Conservation (phyloP, 2,113 vertebrate genomes). For the Bungarus multicinctus region DNA sequence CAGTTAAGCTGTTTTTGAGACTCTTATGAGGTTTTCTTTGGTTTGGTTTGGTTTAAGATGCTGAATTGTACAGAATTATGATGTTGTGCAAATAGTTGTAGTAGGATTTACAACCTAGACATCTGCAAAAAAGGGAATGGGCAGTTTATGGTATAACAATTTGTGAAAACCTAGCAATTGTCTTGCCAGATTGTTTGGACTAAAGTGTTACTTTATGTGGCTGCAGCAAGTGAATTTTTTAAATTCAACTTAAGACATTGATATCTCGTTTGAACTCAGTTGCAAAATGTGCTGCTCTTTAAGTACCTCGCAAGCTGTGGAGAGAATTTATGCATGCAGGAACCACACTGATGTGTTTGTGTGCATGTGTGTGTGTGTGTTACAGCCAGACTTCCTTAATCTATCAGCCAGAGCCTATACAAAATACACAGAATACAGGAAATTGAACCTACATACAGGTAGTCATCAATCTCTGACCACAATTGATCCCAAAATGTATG, state of each 20-base stretch:
- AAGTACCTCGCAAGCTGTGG: background rate
- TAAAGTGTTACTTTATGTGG: background rate
- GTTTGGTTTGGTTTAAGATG: background rate
- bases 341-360: background rate
- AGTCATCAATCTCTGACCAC: no score
- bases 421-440: background rate
- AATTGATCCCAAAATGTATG: no score
- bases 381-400: background rate
- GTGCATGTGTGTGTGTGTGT: background rate
- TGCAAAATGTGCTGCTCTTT: background rate
- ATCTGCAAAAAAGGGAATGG: background rate
- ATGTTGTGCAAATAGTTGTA: background rate
- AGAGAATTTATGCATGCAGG: background rate
- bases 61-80: background rate
- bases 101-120: background rate
- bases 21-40: background rate
- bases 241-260: background rate
- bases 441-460: background rate
- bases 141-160: background rate
- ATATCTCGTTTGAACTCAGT: background rate
- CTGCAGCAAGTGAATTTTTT: background rate
- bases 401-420: background rate
- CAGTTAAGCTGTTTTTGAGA: background rate
- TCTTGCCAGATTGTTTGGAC: background rate
- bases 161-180: background rate